Evolutionary conservation across 2,113 vertebrate species (phyloP).

Genomic region (Cinclus mexicanus): DNA sequence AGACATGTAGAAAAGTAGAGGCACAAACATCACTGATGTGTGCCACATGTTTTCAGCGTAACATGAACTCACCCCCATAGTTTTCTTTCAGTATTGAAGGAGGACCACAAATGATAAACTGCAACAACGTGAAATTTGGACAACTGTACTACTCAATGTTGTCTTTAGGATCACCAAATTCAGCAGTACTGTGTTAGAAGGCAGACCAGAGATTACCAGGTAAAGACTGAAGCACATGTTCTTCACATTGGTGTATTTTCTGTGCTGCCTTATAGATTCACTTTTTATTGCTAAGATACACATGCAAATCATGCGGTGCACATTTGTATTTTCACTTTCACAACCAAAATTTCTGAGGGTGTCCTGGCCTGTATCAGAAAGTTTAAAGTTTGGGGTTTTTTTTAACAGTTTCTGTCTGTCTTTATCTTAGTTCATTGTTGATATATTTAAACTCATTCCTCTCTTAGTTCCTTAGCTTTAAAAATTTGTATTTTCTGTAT

Average conservation of each 20-base stretch:
- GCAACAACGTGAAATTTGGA: not conserved
- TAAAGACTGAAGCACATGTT: not conserved
- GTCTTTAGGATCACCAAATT: fast-evolving
- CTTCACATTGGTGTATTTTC: fast-evolving
- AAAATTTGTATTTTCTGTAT: not conserved
- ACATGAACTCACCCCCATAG: fast-evolving
- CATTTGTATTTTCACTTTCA: not conserved
- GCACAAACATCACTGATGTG: not conserved
- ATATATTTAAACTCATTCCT: not conserved
- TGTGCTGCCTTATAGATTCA: not conserved
- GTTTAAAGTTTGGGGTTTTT: not conserved
- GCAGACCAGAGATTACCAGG: not conserved
- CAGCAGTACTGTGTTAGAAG: not conserved
- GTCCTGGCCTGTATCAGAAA: not conserved
- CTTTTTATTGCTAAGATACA: not conserved
- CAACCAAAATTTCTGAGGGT: not conserved
- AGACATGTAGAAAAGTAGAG: not conserved
- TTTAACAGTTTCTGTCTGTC: not conserved
- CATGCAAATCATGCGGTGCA: not conserved
- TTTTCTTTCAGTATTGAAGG: not conserved
- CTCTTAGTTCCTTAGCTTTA: not conserved
- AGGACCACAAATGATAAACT: not conserved
- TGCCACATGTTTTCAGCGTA: not conserved
- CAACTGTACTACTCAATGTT: fast-evolving
- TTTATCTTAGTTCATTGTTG: not conserved